phyloP scores from a whole-genome alignment of 2,113 vertebrate species.

The Lathamus discolor region DNA sequence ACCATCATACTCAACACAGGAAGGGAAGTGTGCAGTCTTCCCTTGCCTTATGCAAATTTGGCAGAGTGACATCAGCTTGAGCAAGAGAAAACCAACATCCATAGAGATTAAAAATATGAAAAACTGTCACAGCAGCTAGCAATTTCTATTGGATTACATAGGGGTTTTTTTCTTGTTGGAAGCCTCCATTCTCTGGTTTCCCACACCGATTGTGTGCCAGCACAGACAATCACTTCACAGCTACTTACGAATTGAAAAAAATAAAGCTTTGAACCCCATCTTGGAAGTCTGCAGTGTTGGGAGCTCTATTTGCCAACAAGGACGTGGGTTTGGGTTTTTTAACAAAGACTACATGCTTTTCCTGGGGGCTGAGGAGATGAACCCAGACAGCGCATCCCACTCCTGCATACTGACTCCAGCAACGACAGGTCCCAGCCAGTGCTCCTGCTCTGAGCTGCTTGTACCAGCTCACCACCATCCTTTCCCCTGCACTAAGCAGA shows the following conservation, averaged over 20 bases:
- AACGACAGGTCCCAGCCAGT: rapidly evolving
- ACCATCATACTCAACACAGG: no score
- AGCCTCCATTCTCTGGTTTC: no score
- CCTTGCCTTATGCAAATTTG: background rate
- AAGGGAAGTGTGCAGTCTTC: background rate
- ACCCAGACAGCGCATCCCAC: background rate
- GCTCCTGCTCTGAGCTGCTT: background rate
- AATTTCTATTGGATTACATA: background rate
- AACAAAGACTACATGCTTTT: background rate
- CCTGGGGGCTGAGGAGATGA: background rate
- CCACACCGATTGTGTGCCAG: background rate
- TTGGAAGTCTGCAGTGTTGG: background rate
- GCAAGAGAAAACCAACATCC: background rate
- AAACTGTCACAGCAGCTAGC: background rate
- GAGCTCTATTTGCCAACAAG: background rate
- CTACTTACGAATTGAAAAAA: background rate
- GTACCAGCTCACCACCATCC: background rate
- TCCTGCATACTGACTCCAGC: background rate
- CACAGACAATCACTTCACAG: no score
- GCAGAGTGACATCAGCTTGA: background rate
- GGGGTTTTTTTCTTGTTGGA: background rate
- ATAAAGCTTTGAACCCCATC: background rate
- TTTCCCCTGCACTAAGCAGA: background rate
- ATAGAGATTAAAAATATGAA: background rate
- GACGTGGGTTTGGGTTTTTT: background rate